Evolutionary conservation across 2,888 invertebrate genomes (phyloP), one percentile per base, ranked within the genome.

Genomic region (Tupiocoris notatus): DNA sequence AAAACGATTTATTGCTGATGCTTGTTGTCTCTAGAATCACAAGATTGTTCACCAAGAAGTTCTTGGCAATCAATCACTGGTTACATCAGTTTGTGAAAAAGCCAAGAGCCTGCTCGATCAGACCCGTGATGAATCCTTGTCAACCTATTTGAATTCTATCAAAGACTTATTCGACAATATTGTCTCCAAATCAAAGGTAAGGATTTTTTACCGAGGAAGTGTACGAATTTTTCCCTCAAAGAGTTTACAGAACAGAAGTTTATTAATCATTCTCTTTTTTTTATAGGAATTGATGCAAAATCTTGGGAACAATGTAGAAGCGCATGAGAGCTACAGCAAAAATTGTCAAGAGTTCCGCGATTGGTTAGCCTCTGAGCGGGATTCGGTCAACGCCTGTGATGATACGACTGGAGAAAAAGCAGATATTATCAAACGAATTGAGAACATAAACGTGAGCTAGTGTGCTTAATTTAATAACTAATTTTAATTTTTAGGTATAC

Each of bases 41-140:
- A 95, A 94, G 84, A 91, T 96, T 18, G 91, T 96, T 87, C 94
- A 95, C 82, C 96, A 96, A 84, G 97, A 97, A 84, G 96, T 97
- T 64, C 91, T 93, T 86, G 92, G 93, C 0, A 96, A 96, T 84
- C 94, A 95, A 83, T 89, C 91, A 75, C 85, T 96, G 71, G 94
- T 97, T 0, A 95, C 96, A 82, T 91, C 92, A 71, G 94, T 97
- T 18, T 95, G 95, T 83, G 94, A 96, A 81, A 95, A 95, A 84
- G 96, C 96, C 0, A 94, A 95, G 82, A 91, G 93, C 75, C 85
- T 97, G 17, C 93, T 96, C 1, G 93, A 95, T 82, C 92, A 95
- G 84, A 95, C 95, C 0, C 92, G 94, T 83, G 95, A 96, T 82
- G 91, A 91, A 79, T 93, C 94, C 0, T 85, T 97, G 54, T 93